Conservation (phyloP, 2,797 vertebrate genomes). For the Toxotes lorentzi region DNA sequence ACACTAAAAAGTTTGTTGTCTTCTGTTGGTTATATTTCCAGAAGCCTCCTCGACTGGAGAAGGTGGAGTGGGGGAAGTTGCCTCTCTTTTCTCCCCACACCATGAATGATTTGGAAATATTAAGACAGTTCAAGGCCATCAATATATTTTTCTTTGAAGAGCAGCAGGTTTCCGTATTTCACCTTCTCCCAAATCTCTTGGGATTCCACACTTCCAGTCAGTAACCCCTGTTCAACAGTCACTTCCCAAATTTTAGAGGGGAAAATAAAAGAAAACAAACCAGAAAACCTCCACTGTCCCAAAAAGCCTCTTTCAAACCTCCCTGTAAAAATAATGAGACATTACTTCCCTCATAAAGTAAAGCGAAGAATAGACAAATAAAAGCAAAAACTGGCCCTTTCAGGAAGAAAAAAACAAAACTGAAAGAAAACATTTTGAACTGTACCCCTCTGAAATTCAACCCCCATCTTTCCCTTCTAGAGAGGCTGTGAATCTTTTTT, state of each 20-base stretch:
- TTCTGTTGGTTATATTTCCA: slow-evolving; percentile 86
- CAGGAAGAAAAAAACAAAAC: slow-evolving; percentile 52
- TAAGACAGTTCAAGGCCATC: slow-evolving; percentile 92
- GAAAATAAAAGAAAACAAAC: slow-evolving; percentile 65
- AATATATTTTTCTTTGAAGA: slow-evolving; percentile 88
- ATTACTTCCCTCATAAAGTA: slow-evolving; percentile 62
- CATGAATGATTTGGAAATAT: slow-evolving; percentile 87
- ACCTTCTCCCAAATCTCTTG: slow-evolving; percentile 80
- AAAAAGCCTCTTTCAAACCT: slow-evolving; percentile 69
- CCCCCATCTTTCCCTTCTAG: slow-evolving; percentile 64
- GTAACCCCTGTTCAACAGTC: slow-evolving; percentile 83
- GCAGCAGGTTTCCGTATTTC: slow-evolving; percentile 90
- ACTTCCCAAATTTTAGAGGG: slow-evolving; percentile 73
- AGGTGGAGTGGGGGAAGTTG: slow-evolving; percentile 69
- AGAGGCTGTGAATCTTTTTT: slow-evolving; percentile 62
- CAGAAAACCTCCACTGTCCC: slow-evolving; percentile 74
- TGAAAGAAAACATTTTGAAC: slow-evolving; percentile 67
- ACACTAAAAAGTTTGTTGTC: slow-evolving; percentile 89
- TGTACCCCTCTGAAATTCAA: slow-evolving; percentile 71
- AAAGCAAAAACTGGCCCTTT: slow-evolving; percentile 82
- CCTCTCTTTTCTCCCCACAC: slow-evolving; percentile 73
- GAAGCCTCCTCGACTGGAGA: slow-evolving; percentile 82
- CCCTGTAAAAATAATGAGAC: slow-evolving; percentile 66
- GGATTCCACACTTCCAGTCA: slow-evolving; percentile 81
- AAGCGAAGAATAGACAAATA: slow-evolving; percentile 55